phyloP scores from a whole-genome alignment of 2,888 invertebrate genomes.

The Colletes collaris region DNA sequence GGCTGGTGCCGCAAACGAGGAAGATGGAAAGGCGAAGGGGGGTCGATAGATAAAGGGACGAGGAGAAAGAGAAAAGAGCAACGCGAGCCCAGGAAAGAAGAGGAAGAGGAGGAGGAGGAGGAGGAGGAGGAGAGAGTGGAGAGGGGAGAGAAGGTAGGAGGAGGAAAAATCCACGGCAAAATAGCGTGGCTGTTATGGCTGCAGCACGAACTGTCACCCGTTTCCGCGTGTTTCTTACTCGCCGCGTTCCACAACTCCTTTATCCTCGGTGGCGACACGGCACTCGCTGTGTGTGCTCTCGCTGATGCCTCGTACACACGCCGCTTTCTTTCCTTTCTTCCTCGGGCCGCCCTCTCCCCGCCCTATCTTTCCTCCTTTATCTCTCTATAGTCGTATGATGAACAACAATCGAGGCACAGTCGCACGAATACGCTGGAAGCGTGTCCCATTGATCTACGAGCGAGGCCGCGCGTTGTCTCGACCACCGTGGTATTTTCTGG shows the following conservation, averaged over 20 bases:
- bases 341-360: conserved; percentile 5
- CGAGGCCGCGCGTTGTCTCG: conserved; percentile 54
- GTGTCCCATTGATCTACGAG: conserved; percentile 73
- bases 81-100: conserved; percentile 18
- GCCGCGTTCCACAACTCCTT: conserved; percentile 72
- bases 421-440: conserved; percentile 68
- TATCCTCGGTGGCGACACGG: conserved; percentile 71
- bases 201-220: conserved; percentile 81
- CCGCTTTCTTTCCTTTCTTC: conserved; percentile 44
- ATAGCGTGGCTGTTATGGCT: conserved; percentile 80
- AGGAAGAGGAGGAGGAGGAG: conserved; percentile 11
- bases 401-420: conserved; percentile 67
- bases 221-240: conserved; percentile 82
- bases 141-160: conserved; percentile 25
- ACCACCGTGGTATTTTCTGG: conserved; percentile 52
- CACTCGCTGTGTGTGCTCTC: conserved; percentile 50
- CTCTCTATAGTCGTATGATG: conserved; percentile 59
- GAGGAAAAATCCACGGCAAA: conserved; percentile 76
- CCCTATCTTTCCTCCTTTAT: conserved; percentile 38
- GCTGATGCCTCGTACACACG: conserved; percentile 48
- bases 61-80: conserved; percentile 40
- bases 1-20: conserved; percentile 60
- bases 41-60: conserved; percentile 55
- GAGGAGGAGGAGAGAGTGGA: conserved; percentile 34
- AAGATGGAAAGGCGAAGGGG: conserved; percentile 60